Conservation (phyloP, 2,888 invertebrate species). For the Conistra vaccinii region DNA sequence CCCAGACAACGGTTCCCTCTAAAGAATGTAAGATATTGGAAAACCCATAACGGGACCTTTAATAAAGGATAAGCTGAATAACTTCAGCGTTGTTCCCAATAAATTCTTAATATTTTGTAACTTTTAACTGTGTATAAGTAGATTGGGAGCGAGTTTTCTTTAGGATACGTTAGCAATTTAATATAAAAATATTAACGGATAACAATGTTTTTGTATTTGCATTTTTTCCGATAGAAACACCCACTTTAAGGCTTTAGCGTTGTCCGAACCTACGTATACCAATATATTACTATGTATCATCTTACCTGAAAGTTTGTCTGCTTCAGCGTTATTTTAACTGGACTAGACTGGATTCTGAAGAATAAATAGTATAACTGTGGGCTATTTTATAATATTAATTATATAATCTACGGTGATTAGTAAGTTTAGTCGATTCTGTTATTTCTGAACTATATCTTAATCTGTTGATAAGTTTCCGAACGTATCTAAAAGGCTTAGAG, state of each 20-base stretch:
- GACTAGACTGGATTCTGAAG: not conserved
- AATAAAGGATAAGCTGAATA: constrained; percentile 79
- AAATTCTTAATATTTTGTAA: constrained; percentile 68
- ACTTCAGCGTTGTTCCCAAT: constrained; percentile 74
- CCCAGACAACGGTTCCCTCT: constrained; percentile 73
- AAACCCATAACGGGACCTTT: constrained; percentile 78
- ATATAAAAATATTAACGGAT: constrained; percentile 15
- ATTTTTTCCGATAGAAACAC: not conserved
- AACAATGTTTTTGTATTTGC: not conserved
- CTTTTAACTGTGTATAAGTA: constrained; percentile 43
- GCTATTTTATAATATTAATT: too few species aligned
- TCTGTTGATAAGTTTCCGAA: too few species aligned
- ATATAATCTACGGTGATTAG: too few species aligned
- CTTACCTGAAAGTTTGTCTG: not conserved
- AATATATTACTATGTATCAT: not conserved
- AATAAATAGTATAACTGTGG: too few species aligned
- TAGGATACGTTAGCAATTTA: constrained; percentile 31
- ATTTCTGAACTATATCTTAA: too few species aligned
- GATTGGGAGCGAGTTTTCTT: constrained; percentile 22
- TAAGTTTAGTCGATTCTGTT: too few species aligned
- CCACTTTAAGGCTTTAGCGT: not conserved
- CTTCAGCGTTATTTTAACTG: not conserved
- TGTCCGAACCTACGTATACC: not conserved
- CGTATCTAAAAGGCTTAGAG: too few species aligned
- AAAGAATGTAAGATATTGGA: constrained; percentile 82